Evolutionary conservation across 2,888 invertebrate species (phyloP).

Genomic region (Sarcophaga subvicina): DNA sequence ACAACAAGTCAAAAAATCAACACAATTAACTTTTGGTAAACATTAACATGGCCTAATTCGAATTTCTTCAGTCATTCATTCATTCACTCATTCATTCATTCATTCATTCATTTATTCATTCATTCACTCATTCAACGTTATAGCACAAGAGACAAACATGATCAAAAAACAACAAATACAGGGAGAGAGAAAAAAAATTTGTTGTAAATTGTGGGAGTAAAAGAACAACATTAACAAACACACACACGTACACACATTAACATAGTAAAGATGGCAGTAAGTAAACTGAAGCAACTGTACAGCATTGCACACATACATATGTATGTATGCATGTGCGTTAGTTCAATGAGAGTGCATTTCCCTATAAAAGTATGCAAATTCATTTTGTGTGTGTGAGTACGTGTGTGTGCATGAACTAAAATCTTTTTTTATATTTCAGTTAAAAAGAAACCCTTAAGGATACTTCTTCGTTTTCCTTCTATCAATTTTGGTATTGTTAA

Average conservation of each 20-base stretch:
- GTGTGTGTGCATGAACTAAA: conserved; percentile 5
- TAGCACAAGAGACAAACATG: neutral
- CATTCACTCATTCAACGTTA: neutral
- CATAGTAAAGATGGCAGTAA: no score
- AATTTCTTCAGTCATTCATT: conserved; percentile 27
- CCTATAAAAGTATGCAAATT: neutral
- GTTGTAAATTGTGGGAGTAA: no score
- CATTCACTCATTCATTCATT: neutral
- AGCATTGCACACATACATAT: neutral
- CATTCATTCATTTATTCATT: conserved; percentile 9
- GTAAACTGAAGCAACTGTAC: no score
- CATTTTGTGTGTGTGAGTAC: neutral
- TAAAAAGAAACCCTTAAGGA: conserved; percentile 43
- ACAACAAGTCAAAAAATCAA: conserved; percentile 64
- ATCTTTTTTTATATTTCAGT: conserved; percentile 32
- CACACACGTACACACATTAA: no score
- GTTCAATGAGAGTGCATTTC: neutral
- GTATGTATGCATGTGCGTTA: neutral
- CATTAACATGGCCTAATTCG: conserved; percentile 62
- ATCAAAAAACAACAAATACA: no score
- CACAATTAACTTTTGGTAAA: conserved; percentile 68
- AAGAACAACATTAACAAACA: no score
- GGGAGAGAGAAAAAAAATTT: no score
- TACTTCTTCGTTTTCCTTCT: conserved; percentile 22
- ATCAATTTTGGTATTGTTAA: conserved; percentile 25